Conservation (phyloP, 2,113 vertebrate species). For the Sylvilagus bachmani region DNA sequence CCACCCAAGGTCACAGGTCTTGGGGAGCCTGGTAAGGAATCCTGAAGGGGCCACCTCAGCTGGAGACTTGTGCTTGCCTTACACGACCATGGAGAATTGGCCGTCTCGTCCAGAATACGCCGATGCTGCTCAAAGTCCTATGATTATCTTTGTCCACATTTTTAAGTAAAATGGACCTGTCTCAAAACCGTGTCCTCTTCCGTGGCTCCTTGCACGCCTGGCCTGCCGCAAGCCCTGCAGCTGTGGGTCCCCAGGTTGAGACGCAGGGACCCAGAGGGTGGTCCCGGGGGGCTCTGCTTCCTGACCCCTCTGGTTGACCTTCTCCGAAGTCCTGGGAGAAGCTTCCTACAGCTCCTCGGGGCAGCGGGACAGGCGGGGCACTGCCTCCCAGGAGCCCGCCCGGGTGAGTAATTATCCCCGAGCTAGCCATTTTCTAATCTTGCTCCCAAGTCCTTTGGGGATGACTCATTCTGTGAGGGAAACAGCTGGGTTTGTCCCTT, state of each 20-base stretch:
- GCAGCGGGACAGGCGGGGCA: background rate
- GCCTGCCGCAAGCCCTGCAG: background rate
- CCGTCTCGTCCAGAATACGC: background rate
- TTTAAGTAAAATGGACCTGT: background rate
- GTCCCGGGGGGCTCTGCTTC: background rate
- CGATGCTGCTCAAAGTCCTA: background rate
- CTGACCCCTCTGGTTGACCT: background rate
- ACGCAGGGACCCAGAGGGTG: background rate
- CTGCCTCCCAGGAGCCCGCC: background rate
- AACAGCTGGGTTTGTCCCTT: constrained; percentile 47
- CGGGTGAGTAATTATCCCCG: constrained; percentile 5
- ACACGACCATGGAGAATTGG: background rate
- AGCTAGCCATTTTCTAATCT: constrained; percentile 45
- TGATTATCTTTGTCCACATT: background rate
- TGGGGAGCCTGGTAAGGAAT: background rate
- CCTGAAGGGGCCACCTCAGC: background rate
- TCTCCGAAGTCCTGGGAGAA: background rate
- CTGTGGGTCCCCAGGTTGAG: background rate
- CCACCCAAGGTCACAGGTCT: background rate
- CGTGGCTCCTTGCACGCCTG: background rate
- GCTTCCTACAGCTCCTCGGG: background rate
- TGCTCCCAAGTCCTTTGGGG: background rate
- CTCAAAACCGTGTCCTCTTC: background rate
- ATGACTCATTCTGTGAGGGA: constrained; percentile 52
- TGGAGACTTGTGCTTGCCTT: background rate